These are phyloP conservation scores for Hyles lineata DNA, from an alignment of 2,888 invertebrate species.

Conservation along the genomic window DNA sequence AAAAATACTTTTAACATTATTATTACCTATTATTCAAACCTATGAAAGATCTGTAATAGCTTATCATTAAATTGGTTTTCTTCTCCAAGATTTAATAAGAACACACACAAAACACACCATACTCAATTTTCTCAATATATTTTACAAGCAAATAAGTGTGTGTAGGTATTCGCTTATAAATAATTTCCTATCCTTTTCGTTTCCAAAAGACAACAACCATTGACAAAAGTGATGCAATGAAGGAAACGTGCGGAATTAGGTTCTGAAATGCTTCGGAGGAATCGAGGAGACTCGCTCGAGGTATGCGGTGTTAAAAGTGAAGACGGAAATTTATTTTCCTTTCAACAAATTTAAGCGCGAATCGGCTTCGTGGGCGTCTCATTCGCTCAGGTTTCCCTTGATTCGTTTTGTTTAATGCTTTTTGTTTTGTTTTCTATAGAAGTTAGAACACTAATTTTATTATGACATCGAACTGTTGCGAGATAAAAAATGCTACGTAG, in stretches of 20 bases:
- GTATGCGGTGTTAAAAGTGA: constrained; percentile 47
- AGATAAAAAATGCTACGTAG: no score
- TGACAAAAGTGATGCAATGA: constrained; percentile 11
- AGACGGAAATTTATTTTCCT: constrained; percentile 48
- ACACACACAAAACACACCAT: no score
- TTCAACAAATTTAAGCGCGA: constrained; percentile 24
- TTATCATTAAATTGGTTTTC: no score
- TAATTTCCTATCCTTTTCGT: no score
- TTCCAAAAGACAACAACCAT: not conserved
- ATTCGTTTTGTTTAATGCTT: constrained; percentile 30
- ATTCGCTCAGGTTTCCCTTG: constrained; percentile 13
- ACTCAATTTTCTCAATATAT: no score
- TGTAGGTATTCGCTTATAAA: no score
- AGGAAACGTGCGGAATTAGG: constrained; percentile 16
- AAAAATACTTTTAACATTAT: no score
- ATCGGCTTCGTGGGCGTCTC: constrained; percentile 22
- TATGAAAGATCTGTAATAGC: no score
- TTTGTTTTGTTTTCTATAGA: constrained; percentile 32
- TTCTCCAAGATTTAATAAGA: no score
- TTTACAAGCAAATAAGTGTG: no score
- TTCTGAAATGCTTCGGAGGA: constrained; percentile 49
- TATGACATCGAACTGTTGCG: no score
- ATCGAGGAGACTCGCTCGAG: constrained; percentile 55
- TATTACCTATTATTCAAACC: no score
- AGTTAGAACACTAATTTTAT: constrained; percentile 16